Percentiles rank a stretch among this genome's conserved stretches.
Conservation (phyloP, 1,140 invertebrate genomes). For the Neuroterus valhalla region DNA sequence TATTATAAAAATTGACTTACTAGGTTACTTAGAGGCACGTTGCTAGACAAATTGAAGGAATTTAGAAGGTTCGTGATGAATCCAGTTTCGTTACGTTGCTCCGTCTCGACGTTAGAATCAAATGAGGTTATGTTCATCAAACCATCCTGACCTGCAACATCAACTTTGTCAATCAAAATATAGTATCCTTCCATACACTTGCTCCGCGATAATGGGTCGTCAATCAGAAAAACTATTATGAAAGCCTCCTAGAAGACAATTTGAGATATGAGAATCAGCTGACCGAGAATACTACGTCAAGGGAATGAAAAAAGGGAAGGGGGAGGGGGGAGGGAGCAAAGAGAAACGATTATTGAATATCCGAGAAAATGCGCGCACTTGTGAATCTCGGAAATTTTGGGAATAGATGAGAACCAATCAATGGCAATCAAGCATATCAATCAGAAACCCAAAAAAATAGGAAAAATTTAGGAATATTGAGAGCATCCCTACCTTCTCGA, state of each 20-base stretch:
- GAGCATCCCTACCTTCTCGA: too few species aligned
- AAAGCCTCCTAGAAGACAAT: background rate
- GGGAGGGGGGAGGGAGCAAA: slow-evolving; percentile 32
- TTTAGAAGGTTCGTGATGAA: slow-evolving; percentile 56
- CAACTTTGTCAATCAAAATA: slow-evolving; percentile 10
- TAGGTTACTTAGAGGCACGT: slow-evolving; percentile 42
- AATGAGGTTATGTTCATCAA: slow-evolving; percentile 68
- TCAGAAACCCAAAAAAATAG: background rate
- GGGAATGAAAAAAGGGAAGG: background rate
- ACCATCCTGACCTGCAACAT: slow-evolving; percentile 50
- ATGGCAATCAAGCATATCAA: background rate
- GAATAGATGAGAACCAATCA: background rate
- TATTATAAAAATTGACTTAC: slow-evolving; percentile 36
- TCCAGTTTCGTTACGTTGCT: slow-evolving; percentile 52
- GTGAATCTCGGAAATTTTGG: background rate
- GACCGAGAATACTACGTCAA: slow-evolving; percentile 4
- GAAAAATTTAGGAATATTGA: too few species aligned
- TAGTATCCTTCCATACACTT: background rate
- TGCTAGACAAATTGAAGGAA: slow-evolving; percentile 58
- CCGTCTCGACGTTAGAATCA: slow-evolving; percentile 48
- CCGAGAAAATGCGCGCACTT: slow-evolving; percentile 26
- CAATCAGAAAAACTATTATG: slow-evolving; percentile 1
- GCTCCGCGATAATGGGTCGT: slow-evolving; percentile 9
- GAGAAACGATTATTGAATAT: slow-evolving; percentile 43
- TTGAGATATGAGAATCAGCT: slow-evolving; percentile 10